Evolutionary conservation across 2,797 vertebrate genomes (phyloP), one percentile per base, ranked within the genome.

Genomic region (Setipinna tenuifilis): DNA sequence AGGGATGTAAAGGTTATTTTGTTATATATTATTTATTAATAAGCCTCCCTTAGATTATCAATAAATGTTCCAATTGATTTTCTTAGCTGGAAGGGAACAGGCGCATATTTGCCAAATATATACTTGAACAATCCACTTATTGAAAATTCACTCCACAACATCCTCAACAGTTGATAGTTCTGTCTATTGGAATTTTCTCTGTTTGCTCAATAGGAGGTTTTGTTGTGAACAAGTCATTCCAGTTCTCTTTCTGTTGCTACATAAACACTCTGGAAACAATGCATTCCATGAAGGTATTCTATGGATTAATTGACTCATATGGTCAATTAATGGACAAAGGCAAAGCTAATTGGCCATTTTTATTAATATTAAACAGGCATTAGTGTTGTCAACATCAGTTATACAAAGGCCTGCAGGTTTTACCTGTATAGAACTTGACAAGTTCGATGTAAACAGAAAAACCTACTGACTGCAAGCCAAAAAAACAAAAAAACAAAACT

Each of bases 351-450:
- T 91, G 92, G 92, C 89, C 68, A 84, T 90, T 92, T 85, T 81
- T 91, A 89, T 91, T 86, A 88, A 89, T 87, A 89, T 89, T 89
- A 85, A 84, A 90, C 91, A 91, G 87, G 90, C 87, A 92, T 92
- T 90, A 88, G 90, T 84, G 75, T 82, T 93, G 93, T 91, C 91
- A 90, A 83, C 83, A 0, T 9, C 83, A 61, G 89, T 93, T 93
- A 93, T 87, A 44, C 0, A 82, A 82, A 84, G 54, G 44, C 58
- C 85, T 61, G 61, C 82, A 85, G 88, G 88, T 91, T 84, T 81
- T 83, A 83, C 86, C 0, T 44, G 83, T 16, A 93, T 71, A 50
- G 31, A 58, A 88, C 83, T 85, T 91, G 92, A 92, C 90, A 93
- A 88, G 86, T 80, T 17, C 31, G 28, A 28, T 75, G 16, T 75